Evolutionary conservation across 2,113 vertebrate genomes (phyloP).

Genomic region (Eretmochelys imbricata): DNA sequence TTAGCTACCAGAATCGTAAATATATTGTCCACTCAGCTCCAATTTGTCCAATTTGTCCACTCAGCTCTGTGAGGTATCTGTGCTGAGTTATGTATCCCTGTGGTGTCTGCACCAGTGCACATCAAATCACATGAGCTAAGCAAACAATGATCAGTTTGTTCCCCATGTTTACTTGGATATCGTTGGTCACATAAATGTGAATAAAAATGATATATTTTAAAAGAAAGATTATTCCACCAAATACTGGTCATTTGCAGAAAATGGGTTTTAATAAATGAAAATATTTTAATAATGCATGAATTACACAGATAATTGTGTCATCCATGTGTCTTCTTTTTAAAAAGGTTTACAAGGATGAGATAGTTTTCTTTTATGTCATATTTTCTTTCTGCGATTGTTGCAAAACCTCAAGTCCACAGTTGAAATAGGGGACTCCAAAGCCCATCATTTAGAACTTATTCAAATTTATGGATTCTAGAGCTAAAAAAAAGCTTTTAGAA

Average conservation of each 20-base stretch:
- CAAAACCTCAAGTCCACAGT: constrained; percentile 2
- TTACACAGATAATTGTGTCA: background rate
- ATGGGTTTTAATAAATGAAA: background rate
- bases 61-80: background rate
- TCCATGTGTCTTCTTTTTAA: background rate
- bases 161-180: background rate
- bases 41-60: background rate
- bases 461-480: background rate
- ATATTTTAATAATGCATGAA: background rate
- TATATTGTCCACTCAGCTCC: background rate
- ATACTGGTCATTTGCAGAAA: background rate
- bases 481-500: background rate
- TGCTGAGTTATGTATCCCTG: background rate
- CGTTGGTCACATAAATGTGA: background rate
- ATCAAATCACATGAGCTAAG: background rate
- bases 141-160: background rate
- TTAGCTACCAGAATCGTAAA: background rate
- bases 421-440: background rate
- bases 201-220: background rate
- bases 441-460: background rate
- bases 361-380: background rate
- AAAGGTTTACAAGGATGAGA: background rate
- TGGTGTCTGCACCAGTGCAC: background rate
- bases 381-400: constrained; percentile 5
- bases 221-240: background rate